Evolutionary conservation across 2,113 vertebrate species (phyloP), one percentile per base, ranked within the genome.

Genomic region (Sterrhoptilus dennistouni): DNA sequence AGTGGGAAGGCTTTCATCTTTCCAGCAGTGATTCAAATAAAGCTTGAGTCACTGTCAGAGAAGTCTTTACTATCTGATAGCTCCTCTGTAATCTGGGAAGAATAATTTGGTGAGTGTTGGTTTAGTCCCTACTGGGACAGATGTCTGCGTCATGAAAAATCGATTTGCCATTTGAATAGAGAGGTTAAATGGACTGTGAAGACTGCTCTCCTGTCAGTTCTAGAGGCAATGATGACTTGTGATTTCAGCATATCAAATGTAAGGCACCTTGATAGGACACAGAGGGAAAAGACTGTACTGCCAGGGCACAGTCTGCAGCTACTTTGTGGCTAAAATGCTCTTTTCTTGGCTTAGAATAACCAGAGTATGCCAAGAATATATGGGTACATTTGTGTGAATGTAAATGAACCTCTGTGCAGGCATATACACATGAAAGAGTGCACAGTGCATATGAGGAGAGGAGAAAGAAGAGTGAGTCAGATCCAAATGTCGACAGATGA

Each of bases 181-280:
- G 88, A 94, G 90, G 90, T 95, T 94, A 94, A 96, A 94, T 93
- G 95, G 88, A 82, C 93, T 93, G 93, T 95, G 93, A 94, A 96
- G 88, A 57, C 90, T 87, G 88, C 40, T 96, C 90, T 94, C 88
- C 40, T 63, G 53, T 96, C 96, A 90, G 86, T 85, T 92, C 68
- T 82, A 53, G 60, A 89, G 56, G 76, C 33, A 13, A 42, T 54
- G 88, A 72, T 81, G 76, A 88, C 89, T 93, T 89, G 56, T 87
- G 94, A 89, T 91, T 94, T 85, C 65, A 79, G 74, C 88, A 23
- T 93, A 83, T 86, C 72, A 79, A 71, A 84, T 33, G 27, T 83
- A 96, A 93, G 83, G 92, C 44, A 78, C 80, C 93, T 92, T 82
- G 72, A 56, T 44, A 35, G 72, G 60, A 68, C 15, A 47, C 33